Evolutionary conservation across 2,888 invertebrate species (phyloP).

Genomic region (Dioctria linearis): DNA sequence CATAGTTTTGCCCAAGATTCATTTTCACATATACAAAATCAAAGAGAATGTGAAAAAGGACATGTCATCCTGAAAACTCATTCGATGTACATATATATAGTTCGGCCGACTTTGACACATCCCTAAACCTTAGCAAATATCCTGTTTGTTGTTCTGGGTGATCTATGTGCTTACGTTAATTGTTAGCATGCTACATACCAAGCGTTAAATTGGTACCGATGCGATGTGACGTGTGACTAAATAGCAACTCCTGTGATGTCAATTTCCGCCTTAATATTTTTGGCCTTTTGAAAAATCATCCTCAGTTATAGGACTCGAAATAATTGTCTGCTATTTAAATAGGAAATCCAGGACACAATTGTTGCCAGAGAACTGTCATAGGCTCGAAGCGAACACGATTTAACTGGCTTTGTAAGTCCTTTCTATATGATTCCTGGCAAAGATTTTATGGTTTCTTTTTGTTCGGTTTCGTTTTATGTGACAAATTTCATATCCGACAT

Average conservation of each 20-base stretch:
- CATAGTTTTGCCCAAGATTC: constrained; percentile 38
- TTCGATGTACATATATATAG: not conserved
- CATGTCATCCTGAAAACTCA: constrained; percentile 6
- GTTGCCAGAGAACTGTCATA: not conserved
- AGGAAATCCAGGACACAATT: not conserved
- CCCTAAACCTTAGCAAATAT: constrained; percentile 39
- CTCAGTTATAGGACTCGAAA: constrained; percentile 18
- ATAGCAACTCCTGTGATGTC: constrained; percentile 13
- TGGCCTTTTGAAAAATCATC: constrained; percentile 23
- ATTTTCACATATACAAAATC: constrained; percentile 24
- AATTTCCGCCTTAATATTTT: constrained; percentile 16
- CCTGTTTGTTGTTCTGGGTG: constrained; percentile 43
- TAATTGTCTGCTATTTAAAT: constrained; percentile 40
- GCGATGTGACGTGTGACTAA: constrained; percentile 11
- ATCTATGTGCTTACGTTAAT: constrained; percentile 44
- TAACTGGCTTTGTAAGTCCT: not conserved
- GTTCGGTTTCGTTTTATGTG: constrained; percentile 24
- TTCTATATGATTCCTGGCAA: constrained; percentile 17
- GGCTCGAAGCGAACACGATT: constrained; percentile 30
- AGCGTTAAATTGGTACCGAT: constrained; percentile 6
- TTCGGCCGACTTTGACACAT: not conserved
- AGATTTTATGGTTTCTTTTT: constrained; percentile 33
- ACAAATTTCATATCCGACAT: constrained; percentile 48
- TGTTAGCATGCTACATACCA: constrained; percentile 14
- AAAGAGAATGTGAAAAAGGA: constrained; percentile 40